These are phyloP conservation scores for Euclidia mi DNA, from an alignment of 2,888 invertebrate genomes.

Conservation along the genomic window DNA sequence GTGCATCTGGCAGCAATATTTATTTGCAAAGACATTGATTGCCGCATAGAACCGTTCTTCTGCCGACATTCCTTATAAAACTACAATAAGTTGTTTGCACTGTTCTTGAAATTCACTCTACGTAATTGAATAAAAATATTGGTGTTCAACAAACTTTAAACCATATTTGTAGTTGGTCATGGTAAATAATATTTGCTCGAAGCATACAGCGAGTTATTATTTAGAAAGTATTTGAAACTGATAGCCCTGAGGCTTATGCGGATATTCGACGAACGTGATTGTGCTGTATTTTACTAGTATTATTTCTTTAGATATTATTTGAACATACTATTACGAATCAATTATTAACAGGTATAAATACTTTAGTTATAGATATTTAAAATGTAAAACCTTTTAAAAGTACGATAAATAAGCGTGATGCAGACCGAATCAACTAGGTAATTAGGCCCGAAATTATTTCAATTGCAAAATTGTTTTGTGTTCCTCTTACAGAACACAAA, in stretches of 20 bases:
- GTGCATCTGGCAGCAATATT: conserved; percentile 66
- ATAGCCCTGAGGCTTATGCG: conserved; percentile 5
- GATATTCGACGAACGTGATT: neutral
- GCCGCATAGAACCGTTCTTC: conserved; percentile 7
- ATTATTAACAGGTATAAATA: neutral
- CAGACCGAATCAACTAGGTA: neutral
- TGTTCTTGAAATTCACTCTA: conserved; percentile 36
- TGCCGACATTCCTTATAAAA: conserved; percentile 49
- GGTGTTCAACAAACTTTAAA: conserved; percentile 6
- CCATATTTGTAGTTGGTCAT: conserved; percentile 3
- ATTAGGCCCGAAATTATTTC: too few species aligned
- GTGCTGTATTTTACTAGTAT: neutral
- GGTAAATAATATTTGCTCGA: conserved; percentile 14
- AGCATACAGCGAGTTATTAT: conserved; percentile 1
- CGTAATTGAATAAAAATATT: conserved; percentile 43
- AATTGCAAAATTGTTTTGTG: too few species aligned
- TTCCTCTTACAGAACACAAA: too few species aligned
- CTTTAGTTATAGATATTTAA: neutral
- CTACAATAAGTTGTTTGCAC: conserved; percentile 45
- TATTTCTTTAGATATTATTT: neutral
- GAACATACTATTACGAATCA: neutral
- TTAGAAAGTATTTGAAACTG: conserved; percentile 14
- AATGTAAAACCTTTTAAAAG: neutral
- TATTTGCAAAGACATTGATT: conserved; percentile 50
- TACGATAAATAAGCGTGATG: neutral